Evolutionary conservation across 2,797 vertebrate species (phyloP), one percentile per base, ranked within the genome.

Genomic region (Mormyrus hasselquistii): DNA sequence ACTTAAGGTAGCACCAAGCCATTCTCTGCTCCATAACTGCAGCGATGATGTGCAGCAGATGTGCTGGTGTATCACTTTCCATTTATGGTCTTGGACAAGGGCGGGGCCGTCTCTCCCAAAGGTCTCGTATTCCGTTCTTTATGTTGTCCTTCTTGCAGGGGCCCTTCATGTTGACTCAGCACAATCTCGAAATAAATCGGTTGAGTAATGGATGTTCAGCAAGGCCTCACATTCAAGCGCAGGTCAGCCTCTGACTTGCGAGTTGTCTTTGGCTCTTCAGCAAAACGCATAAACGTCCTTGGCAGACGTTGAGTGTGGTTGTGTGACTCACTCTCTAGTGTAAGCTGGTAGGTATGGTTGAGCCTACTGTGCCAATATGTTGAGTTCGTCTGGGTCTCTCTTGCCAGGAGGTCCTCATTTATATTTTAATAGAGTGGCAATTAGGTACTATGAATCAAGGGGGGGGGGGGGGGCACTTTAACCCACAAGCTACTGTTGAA

Each of bases 301-400:
- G 93, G 93, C 93, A 93, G 91, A 91, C 90, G 88, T 88, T 50
- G 59, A 86, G 52, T 89, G 88, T 73, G 91, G 91, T 89, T 89
- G 86, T 87, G 90, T 94, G 93, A 94, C 91, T 95, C 92, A 93
- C 91, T 93, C 92, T 91, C 85, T 91, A 92, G 91, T 93, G 92
- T 92, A 92, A 91, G 90, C 88, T 91, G 93, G 93, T 91, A 90
- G 90, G 90, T 91, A 92, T 91, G 90, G 92, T 90, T 85, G 91
- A 87, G 86, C 73, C 50, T 93, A 92, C 90, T 92, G 90, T 50
- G 88, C 90, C 90, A 90, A 89, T 93, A 92, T 90, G 94, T 90
- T 93, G 29, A 87, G 91, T 93, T 91, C 92, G 41, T 55, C 49
- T 88, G 5, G 92, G 47, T 29, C 49, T 90, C 90, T 41, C 89